Conservation (phyloP, 2,797 vertebrate genomes). For the Sebastes vulpes region DNA sequence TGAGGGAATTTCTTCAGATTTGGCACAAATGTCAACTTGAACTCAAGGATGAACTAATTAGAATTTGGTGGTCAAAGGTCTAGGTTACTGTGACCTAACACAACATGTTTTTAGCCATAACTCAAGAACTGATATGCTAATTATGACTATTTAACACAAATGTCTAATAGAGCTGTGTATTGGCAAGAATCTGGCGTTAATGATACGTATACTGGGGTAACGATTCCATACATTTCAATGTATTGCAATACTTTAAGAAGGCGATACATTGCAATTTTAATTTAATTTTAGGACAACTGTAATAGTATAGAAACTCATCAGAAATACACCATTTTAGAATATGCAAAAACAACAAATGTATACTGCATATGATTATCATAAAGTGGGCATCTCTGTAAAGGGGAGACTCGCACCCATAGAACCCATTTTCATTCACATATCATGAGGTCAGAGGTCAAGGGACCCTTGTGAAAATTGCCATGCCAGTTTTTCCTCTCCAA, state of each 20-base stretch:
- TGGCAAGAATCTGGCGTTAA: background rate
- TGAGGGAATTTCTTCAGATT: background rate
- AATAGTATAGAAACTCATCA: too few relatives aligned
- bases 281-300: background rate
- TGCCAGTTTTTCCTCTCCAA: too few relatives aligned
- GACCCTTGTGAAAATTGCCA: background rate
- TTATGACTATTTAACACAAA: background rate
- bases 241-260: background rate
- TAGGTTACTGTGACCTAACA: background rate
- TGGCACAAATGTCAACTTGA: background rate
- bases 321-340: too few relatives aligned
- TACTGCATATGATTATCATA: too few relatives aligned
- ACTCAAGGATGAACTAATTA: background rate
- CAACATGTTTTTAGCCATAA: background rate
- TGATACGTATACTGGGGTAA: background rate
- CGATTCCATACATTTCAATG: background rate
- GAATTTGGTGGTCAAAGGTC: background rate
- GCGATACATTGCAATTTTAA: background rate
- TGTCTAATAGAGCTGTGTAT: background rate
- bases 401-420: background rate
- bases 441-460: background rate
- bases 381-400: background rate
- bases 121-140: background rate
- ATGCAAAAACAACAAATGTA: too few relatives aligned
- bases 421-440: too few relatives aligned